Evolutionary conservation across 2,888 invertebrate genomes (phyloP), one percentile per base, ranked within the genome.

Genomic region (Protodeltote pygarga): DNA sequence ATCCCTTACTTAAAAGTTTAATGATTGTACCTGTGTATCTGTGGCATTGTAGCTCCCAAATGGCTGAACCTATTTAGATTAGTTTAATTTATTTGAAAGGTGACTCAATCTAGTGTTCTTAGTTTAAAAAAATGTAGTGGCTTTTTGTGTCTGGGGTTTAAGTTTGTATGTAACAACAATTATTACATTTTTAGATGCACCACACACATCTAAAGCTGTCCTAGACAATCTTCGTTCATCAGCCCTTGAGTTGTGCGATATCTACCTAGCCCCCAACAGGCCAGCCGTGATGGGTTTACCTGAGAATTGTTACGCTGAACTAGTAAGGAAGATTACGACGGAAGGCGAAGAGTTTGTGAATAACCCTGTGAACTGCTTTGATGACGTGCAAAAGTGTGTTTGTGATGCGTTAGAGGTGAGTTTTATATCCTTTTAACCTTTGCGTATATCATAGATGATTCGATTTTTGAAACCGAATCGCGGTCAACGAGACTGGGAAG

Each of bases 341-440:
- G 90, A 91, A 39, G 90, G 89, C 1, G 90, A 88, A 17, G 89
- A 89, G 42, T 92, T 92, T 33, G 79, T 85, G 0, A 83, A 73
- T 23, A 90, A 85, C 25, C 89, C 92, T 0, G 95, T 96, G 46
- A 90, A 93, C 2, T 97, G 97, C 93, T 98, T 98, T 82, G 97
- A 98, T 77, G 96, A 96, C 52, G 93, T 97, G 10, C 96, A 97
- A 83, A 92, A 93, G 52, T 94, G 93, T 39, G 93, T 96, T 16
- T 94, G 94, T 54, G 94, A 87, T 50, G 91, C 91, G 21, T 70
- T 92, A 8, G 91, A 89, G 94, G 68, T 95, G 87, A 74, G 85
- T 45, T 4, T 1, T 92, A 74, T 63, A 10, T 19, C 82, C n/a
- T n/a, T n/a, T n/a, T n/a, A n/a, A n/a, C n/a, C n/a, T n/a, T n/a